Evolutionary conservation across 2,797 vertebrate genomes (phyloP).

Genomic region (Sebastes vulpes): DNA sequence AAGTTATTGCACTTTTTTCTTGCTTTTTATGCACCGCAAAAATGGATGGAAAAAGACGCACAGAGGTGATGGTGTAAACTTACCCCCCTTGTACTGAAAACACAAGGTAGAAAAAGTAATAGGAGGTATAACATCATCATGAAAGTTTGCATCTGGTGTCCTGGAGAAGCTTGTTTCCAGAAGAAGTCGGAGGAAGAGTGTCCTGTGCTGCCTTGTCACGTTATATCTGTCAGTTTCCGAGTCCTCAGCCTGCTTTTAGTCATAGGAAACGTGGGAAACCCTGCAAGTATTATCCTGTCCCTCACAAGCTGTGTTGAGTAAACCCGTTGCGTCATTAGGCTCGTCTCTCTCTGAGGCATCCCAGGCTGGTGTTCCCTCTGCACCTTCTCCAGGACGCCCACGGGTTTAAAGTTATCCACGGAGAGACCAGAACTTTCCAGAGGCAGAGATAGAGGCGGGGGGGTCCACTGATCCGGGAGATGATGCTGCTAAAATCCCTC

Average conservation of each 20-base stretch:
- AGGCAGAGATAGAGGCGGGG: background rate
- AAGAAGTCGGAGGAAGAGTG: background rate
- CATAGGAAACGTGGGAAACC: constrained; percentile 68
- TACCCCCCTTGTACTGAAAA: constrained; percentile 63
- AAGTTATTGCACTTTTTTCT: background rate
- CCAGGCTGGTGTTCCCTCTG: constrained; percentile 38
- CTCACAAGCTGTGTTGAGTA: constrained; percentile 60
- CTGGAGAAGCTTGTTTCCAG: constrained; percentile 16
- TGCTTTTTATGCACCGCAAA: background rate
- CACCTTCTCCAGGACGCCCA: constrained; percentile 39
- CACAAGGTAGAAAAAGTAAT: constrained; percentile 60
- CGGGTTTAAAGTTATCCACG: background rate
- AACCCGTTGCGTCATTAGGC: constrained; percentile 78
- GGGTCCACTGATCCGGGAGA: background rate
- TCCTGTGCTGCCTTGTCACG: constrained; percentile 51
- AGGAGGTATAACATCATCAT: constrained; percentile 55
- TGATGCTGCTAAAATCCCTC: background rate
- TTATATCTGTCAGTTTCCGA: constrained; percentile 60
- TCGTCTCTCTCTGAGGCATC: constrained; percentile 54
- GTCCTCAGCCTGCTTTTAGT: constrained; percentile 48
- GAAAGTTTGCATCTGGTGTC: constrained; percentile 15
- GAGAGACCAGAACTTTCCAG: constrained; percentile 10
- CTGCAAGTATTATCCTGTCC: constrained; percentile 74
- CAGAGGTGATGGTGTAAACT: constrained; percentile 27
- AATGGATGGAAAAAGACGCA: background rate